Evolutionary conservation across 2,113 vertebrate species (phyloP).

Genomic region (Rhagologus leucostigma): DNA sequence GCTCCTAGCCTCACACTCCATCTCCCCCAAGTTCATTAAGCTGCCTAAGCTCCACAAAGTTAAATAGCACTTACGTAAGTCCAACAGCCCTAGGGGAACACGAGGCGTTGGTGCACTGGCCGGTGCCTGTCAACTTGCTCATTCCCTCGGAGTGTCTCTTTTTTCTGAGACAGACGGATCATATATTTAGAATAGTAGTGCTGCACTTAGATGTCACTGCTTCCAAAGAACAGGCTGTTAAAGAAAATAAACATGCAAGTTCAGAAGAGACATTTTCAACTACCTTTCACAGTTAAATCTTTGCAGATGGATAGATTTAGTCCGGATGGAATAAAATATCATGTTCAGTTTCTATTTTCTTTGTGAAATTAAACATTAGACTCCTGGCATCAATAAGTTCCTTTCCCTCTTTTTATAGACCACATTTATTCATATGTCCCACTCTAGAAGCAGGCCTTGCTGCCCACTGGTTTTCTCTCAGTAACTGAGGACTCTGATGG

Average conservation of each 20-base stretch:
- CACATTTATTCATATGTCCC: background rate
- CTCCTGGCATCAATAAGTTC: background rate
- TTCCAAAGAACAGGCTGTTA: background rate
- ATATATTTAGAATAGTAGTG: background rate
- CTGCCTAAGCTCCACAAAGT: background rate
- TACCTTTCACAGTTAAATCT: background rate
- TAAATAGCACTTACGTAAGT: background rate
- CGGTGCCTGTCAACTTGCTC: background rate
- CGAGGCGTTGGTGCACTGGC: fast-evolving
- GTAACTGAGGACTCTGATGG: background rate
- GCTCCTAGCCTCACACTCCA: background rate
- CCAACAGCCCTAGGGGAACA: fast-evolving
- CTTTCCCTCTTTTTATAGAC: background rate
- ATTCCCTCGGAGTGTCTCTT: fast-evolving
- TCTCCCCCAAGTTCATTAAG: background rate
- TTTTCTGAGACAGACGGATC: background rate
- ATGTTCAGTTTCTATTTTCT: background rate
- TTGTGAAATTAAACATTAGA: background rate
- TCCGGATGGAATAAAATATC: background rate
- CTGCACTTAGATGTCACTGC: background rate
- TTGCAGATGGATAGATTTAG: background rate
- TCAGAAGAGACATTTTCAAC: background rate
- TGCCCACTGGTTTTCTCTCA: background rate
- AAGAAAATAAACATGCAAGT: background rate
- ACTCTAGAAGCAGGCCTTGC: background rate